Base-by-base conservation (phyloP, 2,888 invertebrate genomes). In the Frankliniella intonsa region DNA sequence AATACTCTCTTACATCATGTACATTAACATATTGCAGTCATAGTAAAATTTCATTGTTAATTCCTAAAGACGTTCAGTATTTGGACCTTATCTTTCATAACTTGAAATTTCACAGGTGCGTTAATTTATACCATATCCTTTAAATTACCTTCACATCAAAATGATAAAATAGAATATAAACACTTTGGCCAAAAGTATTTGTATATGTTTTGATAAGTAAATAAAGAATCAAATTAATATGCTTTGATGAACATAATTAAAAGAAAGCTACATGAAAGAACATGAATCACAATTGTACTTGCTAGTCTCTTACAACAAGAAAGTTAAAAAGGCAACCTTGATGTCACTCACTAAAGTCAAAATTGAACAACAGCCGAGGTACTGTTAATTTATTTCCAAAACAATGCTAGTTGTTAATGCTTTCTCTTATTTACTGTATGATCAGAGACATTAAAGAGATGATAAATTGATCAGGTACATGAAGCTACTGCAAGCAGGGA, bases 81-180 rank as follows among this genome's bases (percentile, higher is more conserved):
- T 69, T 69, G 69, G 69, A 19, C 69, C 22, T 69, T 22, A 69
- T 2, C 55, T 69, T n/a, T 10, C 22, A 69, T 69, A 69, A 69
- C n/a, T n/a, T 69, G 69, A n/a, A 19, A 69, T 69, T 69, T 69
- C 69, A 69, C 69, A n/a, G 22, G 69, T 65, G 22, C 69, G 22
- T 25, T 8, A 76, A 76, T 76, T 38, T 76, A 76, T 76, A 62
- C 62, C 62, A 62, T n/a, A 62, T 38, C 38, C 38, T 38, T 76
- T 76, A 25, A 76, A 76, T 25, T 25, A 76, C 9, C 12, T 25
- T 76, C 69, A 76, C 69, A 76, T 76, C 69, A 22, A 76, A 12
- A 76, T 76, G 69, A 76, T 76, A 76, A 76, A 76, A 76, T 76
- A 76, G 22, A 76, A 25, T 76, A 76, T 76, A 22, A 76, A 8